A percentile compares a stretch with the other conserved stretches of the same genome.
Conservation (phyloP, 37 sponge, comb jelly and placozoan species). For the Bolinopsis microptera region DNA sequence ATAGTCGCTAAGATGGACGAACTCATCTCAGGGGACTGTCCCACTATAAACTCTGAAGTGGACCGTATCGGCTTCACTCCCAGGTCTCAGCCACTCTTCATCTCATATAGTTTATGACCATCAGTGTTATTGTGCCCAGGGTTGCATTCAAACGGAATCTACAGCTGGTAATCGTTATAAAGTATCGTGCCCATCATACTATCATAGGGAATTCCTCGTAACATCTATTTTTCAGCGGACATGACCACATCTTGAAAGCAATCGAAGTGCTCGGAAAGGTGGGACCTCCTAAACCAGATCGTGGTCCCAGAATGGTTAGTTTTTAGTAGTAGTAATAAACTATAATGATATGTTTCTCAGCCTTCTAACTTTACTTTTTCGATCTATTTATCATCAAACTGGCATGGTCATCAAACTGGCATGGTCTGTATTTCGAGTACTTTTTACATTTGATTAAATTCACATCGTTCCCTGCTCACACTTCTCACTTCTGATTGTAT, state of each 20-base stretch:
- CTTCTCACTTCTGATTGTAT: too few relatives aligned
- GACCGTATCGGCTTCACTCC: constrained; percentile 37
- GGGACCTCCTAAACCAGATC: constrained; percentile 55
- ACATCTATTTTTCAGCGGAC: constrained; percentile 46
- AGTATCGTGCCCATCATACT: too few relatives aligned
- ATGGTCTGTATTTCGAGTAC: too few relatives aligned
- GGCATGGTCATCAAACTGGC: too few relatives aligned
- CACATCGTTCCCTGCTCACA: too few relatives aligned
- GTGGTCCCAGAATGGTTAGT: constrained; percentile 51
- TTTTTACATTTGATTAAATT: too few relatives aligned
- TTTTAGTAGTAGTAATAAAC: too few relatives aligned
- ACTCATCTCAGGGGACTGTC: constrained; percentile 54
- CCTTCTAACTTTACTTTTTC: background rate
- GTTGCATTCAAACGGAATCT: background rate
- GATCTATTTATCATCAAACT: too few relatives aligned
- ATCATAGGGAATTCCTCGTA: too few relatives aligned
- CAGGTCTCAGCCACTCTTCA: too few relatives aligned
- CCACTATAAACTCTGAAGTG: background rate
- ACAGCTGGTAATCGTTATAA: background rate
- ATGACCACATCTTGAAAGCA: constrained; percentile 47
- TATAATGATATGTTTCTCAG: background rate
- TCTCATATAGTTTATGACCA: background rate
- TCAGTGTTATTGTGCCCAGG: too few relatives aligned
- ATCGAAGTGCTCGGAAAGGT: constrained; percentile 61
- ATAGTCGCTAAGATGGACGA: constrained; percentile 66